Evolutionary conservation across 2,888 invertebrate species (phyloP).

Genomic region (Tetranychus piercei): DNA sequence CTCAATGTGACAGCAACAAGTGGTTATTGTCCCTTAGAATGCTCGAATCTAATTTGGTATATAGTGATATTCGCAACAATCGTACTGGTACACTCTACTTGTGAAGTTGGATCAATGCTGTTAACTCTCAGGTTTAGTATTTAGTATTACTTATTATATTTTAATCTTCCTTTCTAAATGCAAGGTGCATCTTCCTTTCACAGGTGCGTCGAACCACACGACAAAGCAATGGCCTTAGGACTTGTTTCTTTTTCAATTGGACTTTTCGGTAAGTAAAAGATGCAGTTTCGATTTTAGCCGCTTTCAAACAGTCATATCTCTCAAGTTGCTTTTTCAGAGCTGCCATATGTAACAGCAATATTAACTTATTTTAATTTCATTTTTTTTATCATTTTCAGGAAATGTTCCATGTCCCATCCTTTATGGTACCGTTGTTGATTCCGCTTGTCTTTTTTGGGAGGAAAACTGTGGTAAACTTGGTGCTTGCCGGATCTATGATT

Average conservation of each 20-base stretch:
- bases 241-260: constrained; percentile 83
- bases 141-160: neutral
- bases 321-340: no score
- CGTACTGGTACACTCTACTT: constrained; percentile 77
- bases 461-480: constrained; percentile 58
- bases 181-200: constrained; percentile 6
- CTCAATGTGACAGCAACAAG: constrained; percentile 44
- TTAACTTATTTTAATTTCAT: neutral
- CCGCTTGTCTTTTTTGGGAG: constrained; percentile 72
- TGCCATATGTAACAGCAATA: neutral
- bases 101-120: constrained; percentile 75
- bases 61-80: constrained; percentile 62
- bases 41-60: constrained; percentile 59
- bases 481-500: constrained; percentile 72
- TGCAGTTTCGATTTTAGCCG: no score
- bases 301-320: no score
- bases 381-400: constrained; percentile 34
- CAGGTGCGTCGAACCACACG: constrained; percentile 71
- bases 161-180: constrained; percentile 13
- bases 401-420: constrained; percentile 88
- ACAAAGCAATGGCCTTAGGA: constrained; percentile 84
- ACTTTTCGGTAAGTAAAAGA: constrained; percentile 48
- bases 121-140: constrained; percentile 45
- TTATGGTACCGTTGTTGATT: constrained; percentile 78
- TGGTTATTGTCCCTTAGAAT: constrained; percentile 61